Base-by-base conservation (phyloP, 2,888 invertebrate genomes). In the Acanthosoma haemorrhoidale region DNA sequence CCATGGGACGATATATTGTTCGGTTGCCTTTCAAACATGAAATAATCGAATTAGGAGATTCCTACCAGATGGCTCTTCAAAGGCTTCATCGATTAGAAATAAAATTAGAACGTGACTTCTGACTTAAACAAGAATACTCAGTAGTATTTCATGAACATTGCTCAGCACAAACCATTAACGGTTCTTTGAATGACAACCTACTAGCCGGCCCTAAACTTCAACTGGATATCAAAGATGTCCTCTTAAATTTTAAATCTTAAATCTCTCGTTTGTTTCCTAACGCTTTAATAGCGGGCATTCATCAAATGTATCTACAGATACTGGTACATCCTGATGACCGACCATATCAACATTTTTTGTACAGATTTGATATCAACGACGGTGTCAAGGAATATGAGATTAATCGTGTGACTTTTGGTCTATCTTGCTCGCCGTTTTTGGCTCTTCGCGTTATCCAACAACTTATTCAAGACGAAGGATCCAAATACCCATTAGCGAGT, bases 341-440 rank as follows among this genome's bases (percentile, higher is more conserved):
- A 5, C 25, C 71, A 15, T 73, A 70, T 25, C 76, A 76, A 15
- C 69, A 75, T 5, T 76, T 77, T 21, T 68, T 76, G 4, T 77
- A 76, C 76, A 63, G 75, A 43, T 63, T 71, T 2, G 34, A 70
- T 16, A 51, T 72, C 9, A 43, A 43, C 9, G 34, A 73, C 1
- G 67, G 71, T 8, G 21, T 76, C 1, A 15, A 71, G 8, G 72
- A 72, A 0, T 77, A 69, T 43, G 70, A 75, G 29, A 68, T 76
- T 0, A 61, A 58, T 3, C 75, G 74, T 1, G 75, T 76, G 1
- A 76, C 75, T 0, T 77, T 75, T 68, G 77, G 77, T 1, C 69
- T 75, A 0, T 71, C 70, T 16, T 73, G 75, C 16, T 75, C 75
- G 6, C 75, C 77, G 6, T 77, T 60, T 59, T 41, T 73, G 3